A percentile compares a stretch with the other conserved stretches of the same genome.
Evolutionary conservation across 2,888 invertebrate species (phyloP).

Genomic region (Dugesia japonica): DNA sequence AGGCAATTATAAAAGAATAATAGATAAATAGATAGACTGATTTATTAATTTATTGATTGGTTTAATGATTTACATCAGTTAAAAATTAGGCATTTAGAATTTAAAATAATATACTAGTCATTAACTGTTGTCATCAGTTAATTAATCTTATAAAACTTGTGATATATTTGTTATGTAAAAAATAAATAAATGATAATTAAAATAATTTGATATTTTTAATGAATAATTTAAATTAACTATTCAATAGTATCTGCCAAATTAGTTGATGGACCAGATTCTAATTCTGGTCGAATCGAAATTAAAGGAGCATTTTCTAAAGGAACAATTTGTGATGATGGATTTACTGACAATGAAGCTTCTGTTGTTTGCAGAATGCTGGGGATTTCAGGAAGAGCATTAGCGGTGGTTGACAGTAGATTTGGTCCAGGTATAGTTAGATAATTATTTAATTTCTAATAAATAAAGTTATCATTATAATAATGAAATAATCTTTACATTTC

Average conservation of each 20-base stretch:
- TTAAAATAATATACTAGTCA: no score
- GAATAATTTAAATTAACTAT: neutral
- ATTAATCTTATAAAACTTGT: no score
- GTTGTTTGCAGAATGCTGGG: conserved; percentile 49
- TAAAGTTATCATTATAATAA: neutral
- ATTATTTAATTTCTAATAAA: neutral
- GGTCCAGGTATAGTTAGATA: conserved; percentile 21
- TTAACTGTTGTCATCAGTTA: no score
- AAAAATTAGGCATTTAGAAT: no score
- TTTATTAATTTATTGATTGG: no score
- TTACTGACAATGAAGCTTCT: conserved; percentile 55
- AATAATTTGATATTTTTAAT: neutral
- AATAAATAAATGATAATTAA: no score
- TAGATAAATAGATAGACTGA: no score
- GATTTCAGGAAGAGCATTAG: conserved; percentile 32
- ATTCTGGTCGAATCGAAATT: conserved; percentile 57
- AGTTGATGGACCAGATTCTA: conserved; percentile 24
- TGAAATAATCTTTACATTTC: neutral
- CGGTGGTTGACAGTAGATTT: conserved; percentile 21
- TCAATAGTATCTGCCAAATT: conserved; percentile 25
- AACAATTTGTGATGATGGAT: conserved; percentile 64
- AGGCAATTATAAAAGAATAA: no score
- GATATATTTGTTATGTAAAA: no score
- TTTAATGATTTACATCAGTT: no score
- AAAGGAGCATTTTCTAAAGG: conserved; percentile 60